Evolutionary conservation across 2,797 vertebrate genomes (phyloP).

Genomic region (Chiroxiphia lanceolata): DNA sequence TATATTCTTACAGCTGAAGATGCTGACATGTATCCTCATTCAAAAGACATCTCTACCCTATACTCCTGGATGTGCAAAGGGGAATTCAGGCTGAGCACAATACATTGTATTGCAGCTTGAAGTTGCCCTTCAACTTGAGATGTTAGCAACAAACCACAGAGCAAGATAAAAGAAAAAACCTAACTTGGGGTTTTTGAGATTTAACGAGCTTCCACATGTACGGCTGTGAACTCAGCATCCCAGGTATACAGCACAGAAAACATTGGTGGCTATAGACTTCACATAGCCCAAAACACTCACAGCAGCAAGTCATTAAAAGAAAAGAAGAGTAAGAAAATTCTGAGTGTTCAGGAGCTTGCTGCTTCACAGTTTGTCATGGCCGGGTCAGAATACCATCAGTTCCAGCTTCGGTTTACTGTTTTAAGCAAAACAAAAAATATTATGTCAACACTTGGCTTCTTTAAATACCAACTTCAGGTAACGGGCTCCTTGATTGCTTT

Average conservation of each 20-base stretch:
- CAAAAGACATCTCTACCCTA: neutral
- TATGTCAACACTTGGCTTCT: neutral
- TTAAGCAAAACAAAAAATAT: neutral
- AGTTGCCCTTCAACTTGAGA: neutral
- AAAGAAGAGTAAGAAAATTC: neutral
- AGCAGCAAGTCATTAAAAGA: neutral
- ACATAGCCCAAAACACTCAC: neutral
- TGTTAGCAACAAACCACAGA: neutral
- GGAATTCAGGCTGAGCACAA: neutral
- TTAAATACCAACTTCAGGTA: neutral
- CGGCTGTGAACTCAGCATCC: neutral
- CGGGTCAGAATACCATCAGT: neutral
- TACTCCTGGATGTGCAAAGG: neutral
- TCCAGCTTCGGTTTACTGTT: neutral
- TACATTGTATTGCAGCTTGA: neutral
- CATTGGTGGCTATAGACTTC: fast-evolving
- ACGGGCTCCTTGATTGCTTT: neutral
- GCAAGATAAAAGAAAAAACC: neutral
- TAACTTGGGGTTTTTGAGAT: neutral
- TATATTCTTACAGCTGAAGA: neutral
- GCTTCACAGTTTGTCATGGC: neutral
- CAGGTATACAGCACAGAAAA: neutral
- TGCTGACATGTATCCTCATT: neutral
- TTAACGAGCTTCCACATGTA: fast-evolving
- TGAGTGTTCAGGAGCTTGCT: neutral